Percentiles rank a stretch among this genome's conserved stretches.
Evolutionary conservation across 2,113 vertebrate species (phyloP).

Genomic region (Naja naja): DNA sequence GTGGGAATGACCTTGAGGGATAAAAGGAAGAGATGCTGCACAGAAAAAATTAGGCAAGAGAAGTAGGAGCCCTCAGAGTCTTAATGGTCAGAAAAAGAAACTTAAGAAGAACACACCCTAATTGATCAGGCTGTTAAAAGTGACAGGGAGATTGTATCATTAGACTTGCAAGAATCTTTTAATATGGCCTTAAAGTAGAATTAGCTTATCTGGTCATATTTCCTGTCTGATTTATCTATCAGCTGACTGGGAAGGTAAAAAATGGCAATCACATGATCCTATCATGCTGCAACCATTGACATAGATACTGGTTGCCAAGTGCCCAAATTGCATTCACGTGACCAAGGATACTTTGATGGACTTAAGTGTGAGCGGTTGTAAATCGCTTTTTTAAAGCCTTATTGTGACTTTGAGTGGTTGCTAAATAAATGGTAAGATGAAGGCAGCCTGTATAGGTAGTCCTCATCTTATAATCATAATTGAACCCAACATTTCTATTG

Average conservation of each 20-base stretch:
- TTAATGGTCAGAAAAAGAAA: neutral
- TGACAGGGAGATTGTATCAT: neutral
- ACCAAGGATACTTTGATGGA: neutral
- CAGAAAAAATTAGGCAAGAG: neutral
- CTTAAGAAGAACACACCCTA: neutral
- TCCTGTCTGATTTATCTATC: neutral
- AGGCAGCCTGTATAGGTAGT: neutral
- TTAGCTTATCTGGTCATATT: neutral
- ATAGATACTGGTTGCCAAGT: neutral
- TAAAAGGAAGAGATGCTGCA: neutral
- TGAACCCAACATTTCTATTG: no score
- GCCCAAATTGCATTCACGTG: neutral
- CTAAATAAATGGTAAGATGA: neutral
- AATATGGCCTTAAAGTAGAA: neutral
- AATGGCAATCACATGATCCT: neutral
- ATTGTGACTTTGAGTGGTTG: neutral
- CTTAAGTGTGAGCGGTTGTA: neutral
- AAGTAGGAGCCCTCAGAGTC: neutral
- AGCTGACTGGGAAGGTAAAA: neutral
- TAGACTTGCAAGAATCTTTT: neutral
- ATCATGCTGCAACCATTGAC: neutral
- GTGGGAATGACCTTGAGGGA: no score
- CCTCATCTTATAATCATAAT: no score
- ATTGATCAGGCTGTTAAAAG: neutral
- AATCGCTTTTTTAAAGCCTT: neutral